Conservation (phyloP, 2,797 vertebrate species). For the Cyclopterus lumpus region DNA sequence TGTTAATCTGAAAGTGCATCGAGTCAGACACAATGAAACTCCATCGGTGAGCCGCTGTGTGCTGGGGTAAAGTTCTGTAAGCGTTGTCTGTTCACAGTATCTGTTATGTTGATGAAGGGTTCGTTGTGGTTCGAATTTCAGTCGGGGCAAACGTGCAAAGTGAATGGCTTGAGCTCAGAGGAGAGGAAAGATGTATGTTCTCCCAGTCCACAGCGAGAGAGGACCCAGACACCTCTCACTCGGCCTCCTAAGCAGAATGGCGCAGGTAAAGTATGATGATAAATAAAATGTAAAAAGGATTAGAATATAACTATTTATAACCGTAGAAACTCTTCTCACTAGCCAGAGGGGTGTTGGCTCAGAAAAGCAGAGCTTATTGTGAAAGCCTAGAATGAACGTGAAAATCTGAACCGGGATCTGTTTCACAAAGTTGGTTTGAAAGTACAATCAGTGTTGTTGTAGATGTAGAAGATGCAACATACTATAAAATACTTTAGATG, state of each 20-base stretch:
- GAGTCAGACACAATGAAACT: conserved; percentile 79
- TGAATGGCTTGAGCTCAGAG: conserved; percentile 84
- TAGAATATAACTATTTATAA: neutral
- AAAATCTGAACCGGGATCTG: neutral
- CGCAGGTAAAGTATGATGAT: conserved; percentile 60
- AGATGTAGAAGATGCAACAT: neutral
- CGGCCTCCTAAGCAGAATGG: conserved; percentile 69
- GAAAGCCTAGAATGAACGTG: neutral
- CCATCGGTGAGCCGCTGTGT: conserved; percentile 79
- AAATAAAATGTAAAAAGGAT: neutral
- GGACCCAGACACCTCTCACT: conserved; percentile 78
- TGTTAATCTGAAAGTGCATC: conserved; percentile 92
- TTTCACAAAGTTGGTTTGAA: neutral
- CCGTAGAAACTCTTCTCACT: neutral
- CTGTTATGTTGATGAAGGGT: neutral
- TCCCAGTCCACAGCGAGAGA: conserved; percentile 65
- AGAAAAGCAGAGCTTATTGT: neutral
- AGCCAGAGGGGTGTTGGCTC: neutral
- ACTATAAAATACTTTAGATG: neutral
- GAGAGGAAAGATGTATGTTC: conserved; percentile 82
- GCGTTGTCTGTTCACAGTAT: neutral
- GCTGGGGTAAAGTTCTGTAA: neutral
- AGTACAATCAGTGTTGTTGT: neutral
- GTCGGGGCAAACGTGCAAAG: conserved; percentile 80
- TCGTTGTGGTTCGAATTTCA: conserved; percentile 52